phyloP scores from a whole-genome alignment of 2,888 invertebrate species.

The Drosophila buzzatii region DNA sequence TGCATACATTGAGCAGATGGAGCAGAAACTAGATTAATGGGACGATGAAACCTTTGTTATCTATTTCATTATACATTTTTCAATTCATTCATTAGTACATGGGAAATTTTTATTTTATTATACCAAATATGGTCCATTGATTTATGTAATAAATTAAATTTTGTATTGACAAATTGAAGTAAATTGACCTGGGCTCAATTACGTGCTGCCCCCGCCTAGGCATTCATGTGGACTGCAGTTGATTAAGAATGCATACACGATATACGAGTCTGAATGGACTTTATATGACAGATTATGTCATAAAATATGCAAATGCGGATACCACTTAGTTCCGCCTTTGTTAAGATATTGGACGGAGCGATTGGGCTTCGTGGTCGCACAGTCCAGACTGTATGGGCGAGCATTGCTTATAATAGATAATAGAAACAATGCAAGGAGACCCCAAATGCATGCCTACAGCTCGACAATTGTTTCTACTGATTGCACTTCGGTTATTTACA shows the following conservation, averaged over 20 bases:
- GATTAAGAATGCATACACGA: background rate
- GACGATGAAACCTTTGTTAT: background rate
- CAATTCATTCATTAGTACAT: background rate
- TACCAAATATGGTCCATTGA: background rate
- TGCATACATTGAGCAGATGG: background rate
- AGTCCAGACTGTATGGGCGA: background rate
- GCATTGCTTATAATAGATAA: constrained; percentile 4
- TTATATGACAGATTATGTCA: background rate
- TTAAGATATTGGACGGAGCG: constrained; percentile 23
- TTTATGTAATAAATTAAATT: background rate
- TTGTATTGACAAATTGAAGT: background rate
- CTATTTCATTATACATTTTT: background rate
- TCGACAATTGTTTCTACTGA: constrained; percentile 10
- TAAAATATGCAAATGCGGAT: background rate
- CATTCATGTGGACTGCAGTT: background rate
- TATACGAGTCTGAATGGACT: background rate
- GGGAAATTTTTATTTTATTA: no score
- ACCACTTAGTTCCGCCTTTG: constrained; percentile 15
- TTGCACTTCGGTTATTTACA: constrained; percentile 31
- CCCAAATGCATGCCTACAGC: background rate
- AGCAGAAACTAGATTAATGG: background rate
- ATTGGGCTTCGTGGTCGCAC: constrained; percentile 16
- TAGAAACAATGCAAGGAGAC: background rate
- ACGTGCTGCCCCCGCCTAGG: background rate
- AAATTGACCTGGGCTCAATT: constrained; percentile 1